Evolutionary conservation across 2,113 vertebrate genomes (phyloP), one percentile per base, ranked within the genome.

Genomic region (Limnothrissa miodon): DNA sequence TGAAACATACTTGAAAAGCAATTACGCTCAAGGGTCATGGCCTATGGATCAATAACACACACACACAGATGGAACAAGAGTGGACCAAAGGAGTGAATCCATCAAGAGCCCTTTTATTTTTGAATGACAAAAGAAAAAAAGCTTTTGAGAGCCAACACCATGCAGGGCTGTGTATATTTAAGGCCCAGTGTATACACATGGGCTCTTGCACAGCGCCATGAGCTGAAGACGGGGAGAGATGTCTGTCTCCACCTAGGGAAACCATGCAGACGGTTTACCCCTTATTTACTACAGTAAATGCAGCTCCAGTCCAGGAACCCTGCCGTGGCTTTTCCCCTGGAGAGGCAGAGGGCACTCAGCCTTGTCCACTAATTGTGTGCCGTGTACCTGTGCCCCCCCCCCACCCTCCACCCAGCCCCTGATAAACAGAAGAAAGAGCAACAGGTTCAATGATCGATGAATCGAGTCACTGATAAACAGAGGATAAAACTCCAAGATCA

Each of bases 1-100:
- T 29, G n/a, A 66, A n/a, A 66, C 29, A 10, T 8, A 66, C 59
- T 70, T 70, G 29, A 70, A 70, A 70, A 70, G 29, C 62, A 70
- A 70, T 70, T 70, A 1, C 46, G 82, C 83, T 11, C 62, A 81
- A 81, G 79, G 59, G 15, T 39, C 83, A 83, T 45, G 80, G 25
- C 84, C 33, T 80, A 85, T 81, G 45, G 36, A 25, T 45, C 83
- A 78, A 62, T 42, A 42, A 42, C n/a, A n/a, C n/a, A 79, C 53
- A 85, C 80, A 83, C 81, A 83, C 80, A 83, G 23, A 59, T 33
- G 78, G 78, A 70, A 25, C 46, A 82, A 59, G 11, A 15, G 23
- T 48, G 70, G 53, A 83, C 33, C 0, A 33, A 36, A 70, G 11
- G 25, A 36, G 62, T 17, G 10, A 1, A 70, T 70, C 21, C 85